phyloP scores from a whole-genome alignment of 2,888 invertebrate species.

The Drosophila niveifrons region DNA sequence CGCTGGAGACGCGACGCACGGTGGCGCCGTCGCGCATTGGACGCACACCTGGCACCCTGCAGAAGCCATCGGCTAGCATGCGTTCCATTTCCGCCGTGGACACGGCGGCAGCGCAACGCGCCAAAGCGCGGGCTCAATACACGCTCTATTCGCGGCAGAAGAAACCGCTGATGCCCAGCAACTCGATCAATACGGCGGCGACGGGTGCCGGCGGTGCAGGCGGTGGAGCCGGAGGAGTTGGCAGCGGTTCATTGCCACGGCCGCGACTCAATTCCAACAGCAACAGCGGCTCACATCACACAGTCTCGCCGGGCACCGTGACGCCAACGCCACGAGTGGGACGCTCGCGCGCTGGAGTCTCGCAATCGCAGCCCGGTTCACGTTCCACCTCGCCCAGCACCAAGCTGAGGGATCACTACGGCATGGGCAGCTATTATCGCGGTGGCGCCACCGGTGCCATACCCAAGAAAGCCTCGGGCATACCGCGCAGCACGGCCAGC shows the following conservation, averaged over 20 bases:
- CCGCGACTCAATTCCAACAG: conserved; percentile 72
- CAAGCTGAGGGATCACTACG: conserved; percentile 90
- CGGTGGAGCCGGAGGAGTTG: conserved; percentile 21
- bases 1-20: conserved; percentile 71
- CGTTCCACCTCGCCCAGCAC: conserved; percentile 97
- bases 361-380: conserved; percentile 98
- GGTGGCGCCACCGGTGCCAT: conserved; percentile 86
- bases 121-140: conserved; percentile 93
- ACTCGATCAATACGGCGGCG: conserved; percentile 25
- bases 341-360: conserved; percentile 89
- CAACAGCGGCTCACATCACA: conserved; percentile 30
- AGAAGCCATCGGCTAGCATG: conserved; percentile 86
- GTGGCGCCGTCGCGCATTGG: conserved; percentile 70
- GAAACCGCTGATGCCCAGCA: conserved; percentile 57
- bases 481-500: conserved; percentile 89
- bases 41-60: conserved; percentile 74
- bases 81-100: conserved; percentile 97
- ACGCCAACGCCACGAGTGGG: conserved; percentile 85
- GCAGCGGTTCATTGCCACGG: conserved; percentile 78
- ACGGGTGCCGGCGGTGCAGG: not conserved
- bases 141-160: conserved; percentile 92
- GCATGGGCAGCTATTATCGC: conserved; percentile 75
- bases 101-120: conserved; percentile 95
- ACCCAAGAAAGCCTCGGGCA: conserved; percentile 90
- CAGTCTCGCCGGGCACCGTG: conserved; percentile 72